Percentiles rank a stretch among this genome's conserved stretches.
Conservation (phyloP, 1,140 invertebrate species). For the Aleiodes sp. region DNA sequence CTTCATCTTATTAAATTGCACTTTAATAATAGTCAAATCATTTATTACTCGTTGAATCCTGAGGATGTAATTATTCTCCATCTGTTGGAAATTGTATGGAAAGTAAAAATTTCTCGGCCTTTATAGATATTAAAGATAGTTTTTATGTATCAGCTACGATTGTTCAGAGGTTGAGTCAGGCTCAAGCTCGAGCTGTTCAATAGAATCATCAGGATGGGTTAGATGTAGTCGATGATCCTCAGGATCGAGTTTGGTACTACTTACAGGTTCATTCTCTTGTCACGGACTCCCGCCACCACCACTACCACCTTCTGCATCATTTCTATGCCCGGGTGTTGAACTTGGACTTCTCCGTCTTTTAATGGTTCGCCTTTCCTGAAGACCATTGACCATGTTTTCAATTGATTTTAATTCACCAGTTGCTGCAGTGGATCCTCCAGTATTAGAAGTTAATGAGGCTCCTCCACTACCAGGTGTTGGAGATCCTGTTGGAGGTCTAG, state of each 20-base stretch:
- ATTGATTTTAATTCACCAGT: slow-evolving; percentile 91
- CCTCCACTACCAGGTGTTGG: slow-evolving; percentile 67
- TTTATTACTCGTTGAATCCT: background rate
- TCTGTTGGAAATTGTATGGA: too few relatives aligned
- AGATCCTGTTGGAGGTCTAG: slow-evolving; percentile 67
- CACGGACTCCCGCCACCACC: slow-evolving; percentile 62
- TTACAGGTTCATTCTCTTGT: slow-evolving; percentile 62
- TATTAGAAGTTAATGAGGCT: slow-evolving; percentile 64
- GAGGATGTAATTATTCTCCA: too few relatives aligned
- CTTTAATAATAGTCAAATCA: slow-evolving; percentile 23
- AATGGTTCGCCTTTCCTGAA: slow-evolving; percentile 73
- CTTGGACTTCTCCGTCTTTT: slow-evolving; percentile 60
- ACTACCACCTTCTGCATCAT: slow-evolving; percentile 33
- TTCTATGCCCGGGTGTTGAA: slow-evolving; percentile 52
- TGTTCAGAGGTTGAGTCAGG: slow-evolving; percentile 63
- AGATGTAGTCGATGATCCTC: slow-evolving; percentile 43
- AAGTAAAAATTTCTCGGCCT: too few relatives aligned
- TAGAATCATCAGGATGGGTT: slow-evolving; percentile 52
- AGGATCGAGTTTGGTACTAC: slow-evolving; percentile 51
- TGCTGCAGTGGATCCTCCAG: slow-evolving; percentile 50
- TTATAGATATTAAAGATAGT: too few relatives aligned
- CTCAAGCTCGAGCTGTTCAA: slow-evolving; percentile 48
- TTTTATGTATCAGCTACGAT: slow-evolving; percentile 53
- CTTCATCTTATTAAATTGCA: slow-evolving; percentile 16
- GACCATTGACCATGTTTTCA: slow-evolving; percentile 95